These are phyloP conservation scores for Tenebrio molitor DNA, from an alignment of 1,140 invertebrate genomes.

Conservation along the genomic window DNA sequence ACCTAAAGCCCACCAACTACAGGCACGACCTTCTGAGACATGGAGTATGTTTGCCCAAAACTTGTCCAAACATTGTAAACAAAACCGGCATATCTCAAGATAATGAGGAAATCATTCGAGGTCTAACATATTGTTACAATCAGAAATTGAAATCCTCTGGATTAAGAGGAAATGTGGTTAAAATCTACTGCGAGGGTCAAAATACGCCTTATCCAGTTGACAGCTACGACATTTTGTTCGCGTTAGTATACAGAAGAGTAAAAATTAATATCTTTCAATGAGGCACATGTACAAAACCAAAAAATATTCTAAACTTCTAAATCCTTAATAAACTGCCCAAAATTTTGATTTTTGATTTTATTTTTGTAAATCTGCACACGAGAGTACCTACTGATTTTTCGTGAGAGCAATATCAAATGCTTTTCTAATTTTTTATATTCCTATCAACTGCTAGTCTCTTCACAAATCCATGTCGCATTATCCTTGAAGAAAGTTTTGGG, in stretches of 20 bases:
- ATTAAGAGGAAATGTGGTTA: constrained; percentile 41
- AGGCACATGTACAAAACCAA: no score
- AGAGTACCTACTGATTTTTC: no score
- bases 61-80: constrained; percentile 7
- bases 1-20: constrained; percentile 51
- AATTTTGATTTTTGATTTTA: no score
- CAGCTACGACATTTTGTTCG: constrained; percentile 46
- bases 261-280: no score
- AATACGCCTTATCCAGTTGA: constrained; percentile 42
- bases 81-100: constrained; percentile 8
- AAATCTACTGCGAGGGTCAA: constrained; percentile 43
- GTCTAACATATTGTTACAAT: constrained; percentile 51
- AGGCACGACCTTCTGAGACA: constrained; percentile 52
- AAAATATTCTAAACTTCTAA: no score
- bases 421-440: no score
- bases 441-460: no score
- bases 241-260: constrained; percentile 48
- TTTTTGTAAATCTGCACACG: no score
- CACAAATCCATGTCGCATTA: no score
- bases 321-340: no score
- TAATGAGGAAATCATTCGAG: background rate
- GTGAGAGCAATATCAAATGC: no score
- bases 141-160: constrained; percentile 37
- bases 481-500: no score
- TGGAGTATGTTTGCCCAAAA: constrained; percentile 52